Base-by-base conservation (phyloP, 1,140 invertebrate species). In the Agraylea sexmaculata region DNA sequence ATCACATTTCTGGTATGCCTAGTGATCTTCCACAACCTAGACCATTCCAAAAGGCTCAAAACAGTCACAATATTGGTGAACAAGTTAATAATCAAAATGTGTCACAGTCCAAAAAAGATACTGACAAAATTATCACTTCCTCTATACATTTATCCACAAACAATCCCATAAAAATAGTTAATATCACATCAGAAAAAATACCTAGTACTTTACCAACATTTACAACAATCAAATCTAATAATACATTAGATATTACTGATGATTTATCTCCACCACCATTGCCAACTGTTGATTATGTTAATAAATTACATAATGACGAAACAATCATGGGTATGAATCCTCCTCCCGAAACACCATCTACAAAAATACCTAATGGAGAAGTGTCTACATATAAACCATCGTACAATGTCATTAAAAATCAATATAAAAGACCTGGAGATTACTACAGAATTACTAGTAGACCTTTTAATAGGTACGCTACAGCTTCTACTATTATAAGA, bases 311-410 rank as follows among this genome's bases (percentile, higher is more conserved):
- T 15, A 60, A 58, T 36, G 57, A 58, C 46, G 62, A 68, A 42
- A 55, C 58, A 40, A 68, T 68, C 21, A 64, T 66, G 62, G 65
- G 65, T 10, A 68, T 68, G 65, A 66, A 59, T 47, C 64, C 65
- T 20, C 65, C 62, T 13, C 57, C 59, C 18, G 59, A 54, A 49
- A 61, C 61, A 11, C 49, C 57, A 17, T 52, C 57, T 15, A 53
- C 60, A 12, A 60, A 57, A 44, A 38, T 52, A 23, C 53, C 59
- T 33, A 56, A 57, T 51, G 59, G 61, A 47, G 64, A 67, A 48
- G 43, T 64, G 10, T 67, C 64, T 17, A 68, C 64, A 1, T 66
- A 64, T 19, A 57, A 61, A 41, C 65, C 64, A 4, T 42, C 49
- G 10, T 62, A 54, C 50, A 62, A 64, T 43, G 50, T 58, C 20